phyloP scores from a whole-genome alignment of 2,113 vertebrate genomes.

The Forbesichthys agassizii region DNA sequence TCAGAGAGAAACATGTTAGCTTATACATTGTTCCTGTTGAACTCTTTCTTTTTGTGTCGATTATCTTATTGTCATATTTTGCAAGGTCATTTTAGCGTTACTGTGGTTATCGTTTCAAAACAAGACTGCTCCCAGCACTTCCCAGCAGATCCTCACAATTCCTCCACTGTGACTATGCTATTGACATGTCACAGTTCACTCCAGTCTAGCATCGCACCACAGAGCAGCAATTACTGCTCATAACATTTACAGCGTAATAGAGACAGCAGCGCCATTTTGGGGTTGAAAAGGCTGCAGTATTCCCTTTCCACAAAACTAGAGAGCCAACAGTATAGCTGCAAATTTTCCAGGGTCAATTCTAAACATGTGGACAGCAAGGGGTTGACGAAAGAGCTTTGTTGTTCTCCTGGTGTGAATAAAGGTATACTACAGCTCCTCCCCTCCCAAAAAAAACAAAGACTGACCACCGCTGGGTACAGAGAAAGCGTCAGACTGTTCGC shows the following conservation, averaged over 20 bases:
- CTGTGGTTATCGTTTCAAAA: too few species aligned
- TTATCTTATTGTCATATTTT: not conserved
- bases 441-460: constrained; percentile 59
- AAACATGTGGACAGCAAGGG: constrained; percentile 20
- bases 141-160: constrained; percentile 15
- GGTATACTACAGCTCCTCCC: constrained; percentile 74
- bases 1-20: not conserved
- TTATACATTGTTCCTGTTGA: not conserved
- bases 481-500: constrained; percentile 53
- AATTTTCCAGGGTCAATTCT: not conserved
- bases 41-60: not conserved
- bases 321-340: constrained; percentile 37
- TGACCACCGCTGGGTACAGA: constrained; percentile 70
- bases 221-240: constrained; percentile 35
- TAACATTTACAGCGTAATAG: constrained; percentile 57
- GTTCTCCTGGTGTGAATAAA: constrained; percentile 50
- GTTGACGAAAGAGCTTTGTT: constrained; percentile 29
- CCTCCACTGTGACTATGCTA: constrained; percentile 27
- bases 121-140: constrained; percentile 6
- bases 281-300: constrained; percentile 72
- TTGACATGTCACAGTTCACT: constrained; percentile 13
- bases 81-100: too few species aligned
- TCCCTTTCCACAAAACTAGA: constrained; percentile 59
- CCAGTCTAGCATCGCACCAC: constrained; percentile 49
- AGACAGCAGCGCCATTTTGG: constrained; percentile 55